These are phyloP conservation scores for Pseudorhombus dupliciocellatus DNA, from an alignment of 2,113 vertebrate species.

Conservation along the genomic window DNA sequence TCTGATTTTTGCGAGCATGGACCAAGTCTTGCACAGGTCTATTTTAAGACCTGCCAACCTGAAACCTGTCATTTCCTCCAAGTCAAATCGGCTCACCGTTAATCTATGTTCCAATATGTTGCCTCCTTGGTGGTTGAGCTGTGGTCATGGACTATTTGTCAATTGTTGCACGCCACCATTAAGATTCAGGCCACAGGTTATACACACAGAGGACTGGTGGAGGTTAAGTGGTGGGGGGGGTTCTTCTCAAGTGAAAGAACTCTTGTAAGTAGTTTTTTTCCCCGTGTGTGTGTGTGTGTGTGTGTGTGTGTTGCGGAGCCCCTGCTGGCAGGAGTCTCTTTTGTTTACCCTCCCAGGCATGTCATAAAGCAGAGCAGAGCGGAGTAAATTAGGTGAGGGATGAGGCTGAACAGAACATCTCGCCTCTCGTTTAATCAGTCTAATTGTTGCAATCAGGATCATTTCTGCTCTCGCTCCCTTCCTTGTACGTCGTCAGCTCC, in stretches of 20 bases:
- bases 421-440: conserved; percentile 59
- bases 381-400: conserved; percentile 53
- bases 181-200: not conserved
- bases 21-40: too few species aligned
- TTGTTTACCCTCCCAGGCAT: conserved; percentile 56
- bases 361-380: conserved; percentile 44
- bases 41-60: too few species aligned
- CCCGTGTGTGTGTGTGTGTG: not conserved
- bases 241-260: conserved; percentile 16
- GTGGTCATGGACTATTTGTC: too few species aligned
- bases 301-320: not conserved
- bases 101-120: too few species aligned
- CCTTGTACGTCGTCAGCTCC: not conserved
- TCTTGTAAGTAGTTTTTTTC: not conserved
- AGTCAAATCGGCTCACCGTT: too few species aligned
- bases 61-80: too few species aligned
- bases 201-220: not conserved
- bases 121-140: too few species aligned
- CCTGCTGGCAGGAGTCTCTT: conserved; percentile 27
- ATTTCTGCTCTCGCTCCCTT: not conserved
- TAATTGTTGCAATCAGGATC: conserved; percentile 61
- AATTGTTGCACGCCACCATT: too few species aligned
- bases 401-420: conserved; percentile 32
- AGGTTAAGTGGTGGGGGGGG: conserved; percentile 43
- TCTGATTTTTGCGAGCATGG: too few species aligned